phyloP scores from a whole-genome alignment of 2,888 invertebrate genomes.

The Stictocephala bisonia region DNA sequence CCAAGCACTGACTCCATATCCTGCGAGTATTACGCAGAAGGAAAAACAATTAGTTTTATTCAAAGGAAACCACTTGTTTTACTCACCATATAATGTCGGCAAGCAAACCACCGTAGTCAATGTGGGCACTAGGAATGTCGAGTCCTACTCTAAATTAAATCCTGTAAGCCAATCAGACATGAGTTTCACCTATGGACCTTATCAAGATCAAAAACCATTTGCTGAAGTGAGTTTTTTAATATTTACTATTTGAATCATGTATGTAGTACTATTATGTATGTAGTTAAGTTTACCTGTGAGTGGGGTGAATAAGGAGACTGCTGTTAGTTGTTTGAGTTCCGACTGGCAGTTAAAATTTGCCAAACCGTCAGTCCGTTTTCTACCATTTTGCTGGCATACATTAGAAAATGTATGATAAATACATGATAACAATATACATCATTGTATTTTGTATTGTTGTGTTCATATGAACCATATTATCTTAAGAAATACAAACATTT shows the following conservation, averaged over 20 bases:
- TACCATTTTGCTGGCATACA: no score
- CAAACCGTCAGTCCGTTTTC: no score
- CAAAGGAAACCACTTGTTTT: conserved; percentile 84
- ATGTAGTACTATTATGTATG: no score
- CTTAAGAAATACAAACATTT: no score
- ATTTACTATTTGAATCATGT: background rate
- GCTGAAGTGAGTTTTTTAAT: conserved; percentile 57
- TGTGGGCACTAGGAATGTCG: conserved; percentile 81
- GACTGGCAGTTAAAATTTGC: no score
- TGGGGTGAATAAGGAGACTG: no score
- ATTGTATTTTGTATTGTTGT: no score
- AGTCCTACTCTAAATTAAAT: conserved; percentile 84
- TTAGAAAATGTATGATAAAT: no score
- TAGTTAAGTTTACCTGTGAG: no score
- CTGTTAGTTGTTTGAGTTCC: no score
- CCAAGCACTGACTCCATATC: conserved; percentile 84
- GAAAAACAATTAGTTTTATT: conserved; percentile 95
- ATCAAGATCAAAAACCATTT: conserved; percentile 75
- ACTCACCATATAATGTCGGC: conserved; percentile 82
- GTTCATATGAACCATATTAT: no score
- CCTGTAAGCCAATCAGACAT: conserved; percentile 84
- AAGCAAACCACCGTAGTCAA: conserved; percentile 86
- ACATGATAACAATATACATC: no score
- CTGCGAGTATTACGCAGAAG: conserved; percentile 88
- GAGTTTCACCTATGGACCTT: conserved; percentile 90